Conservation (phyloP, 2,888 invertebrate species). For the Campoletis raptor region DNA sequence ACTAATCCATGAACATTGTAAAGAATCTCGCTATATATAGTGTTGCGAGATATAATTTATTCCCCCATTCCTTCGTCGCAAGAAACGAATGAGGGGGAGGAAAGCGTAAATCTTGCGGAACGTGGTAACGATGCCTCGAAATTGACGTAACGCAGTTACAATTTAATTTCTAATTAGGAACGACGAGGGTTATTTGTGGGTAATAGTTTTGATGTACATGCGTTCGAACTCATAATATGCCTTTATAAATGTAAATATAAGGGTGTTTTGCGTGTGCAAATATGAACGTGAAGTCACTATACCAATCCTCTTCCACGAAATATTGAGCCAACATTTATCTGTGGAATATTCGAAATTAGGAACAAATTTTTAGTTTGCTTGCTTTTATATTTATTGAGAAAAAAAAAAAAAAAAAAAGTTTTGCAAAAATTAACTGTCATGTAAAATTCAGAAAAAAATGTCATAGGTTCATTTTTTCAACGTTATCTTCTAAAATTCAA, state of each 20-base stretch:
- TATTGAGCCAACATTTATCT: not conserved
- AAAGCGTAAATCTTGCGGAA: not conserved
- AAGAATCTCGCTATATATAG: not conserved
- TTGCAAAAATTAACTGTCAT: not conserved
- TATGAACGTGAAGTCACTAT: not conserved
- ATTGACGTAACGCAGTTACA: constrained; percentile 33
- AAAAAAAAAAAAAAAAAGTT: not conserved
- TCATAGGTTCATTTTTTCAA: too few species aligned
- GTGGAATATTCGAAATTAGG: not conserved
- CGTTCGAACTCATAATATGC: not conserved
- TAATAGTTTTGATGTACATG: constrained; percentile 36
- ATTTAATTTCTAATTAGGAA: constrained; percentile 50
- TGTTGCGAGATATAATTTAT: not conserved
- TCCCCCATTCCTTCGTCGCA: not conserved
- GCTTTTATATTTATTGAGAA: not conserved
- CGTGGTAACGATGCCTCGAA: not conserved
- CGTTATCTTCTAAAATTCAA: too few species aligned
- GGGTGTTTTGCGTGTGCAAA: not conserved
- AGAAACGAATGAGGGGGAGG: not conserved
- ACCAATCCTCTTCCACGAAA: not conserved
- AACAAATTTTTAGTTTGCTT: not conserved
- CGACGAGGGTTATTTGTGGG: constrained; percentile 35
- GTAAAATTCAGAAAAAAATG: too few species aligned
- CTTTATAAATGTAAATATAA: not conserved
- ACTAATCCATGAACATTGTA: not conserved